Evolutionary conservation across 2,888 invertebrate species (phyloP), one percentile per base, ranked within the genome.

Genomic region (Drosophila subsilvestris): DNA sequence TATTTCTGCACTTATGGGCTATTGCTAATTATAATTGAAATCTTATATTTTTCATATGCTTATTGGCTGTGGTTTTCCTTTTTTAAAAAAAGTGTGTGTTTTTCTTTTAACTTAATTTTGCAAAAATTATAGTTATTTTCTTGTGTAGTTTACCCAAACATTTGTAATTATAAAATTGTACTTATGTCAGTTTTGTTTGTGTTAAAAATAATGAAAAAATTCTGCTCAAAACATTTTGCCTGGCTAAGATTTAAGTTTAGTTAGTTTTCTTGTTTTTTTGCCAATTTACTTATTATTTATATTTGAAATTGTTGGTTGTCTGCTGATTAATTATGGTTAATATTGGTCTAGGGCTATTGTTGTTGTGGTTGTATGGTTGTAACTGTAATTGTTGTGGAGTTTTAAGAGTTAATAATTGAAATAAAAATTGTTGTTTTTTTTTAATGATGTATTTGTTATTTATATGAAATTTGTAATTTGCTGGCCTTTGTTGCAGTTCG

Each of bases 131-230:
- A 75, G 62, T 55, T 57, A 54, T 68, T 62, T 68, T 77, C 74
- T 69, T 79, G 51, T 80, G 75, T 65, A 81, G 79, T 86, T 75
- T 66, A 72, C 50, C 71, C 61, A 74, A 73, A 78, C 70, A 44
- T 74, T 74, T 68, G 75, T 79, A 79, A 56, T 68, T 57, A 58
- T 60, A 69, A 79, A 80, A 75, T 89, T 89, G 90, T 89, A 89
- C 89, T 90, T 89, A 81, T 80, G 84, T 87, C 89, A 90, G 89
- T 89, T 79, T 74, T 79, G 54, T 71, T 63, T 73, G 55, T 71
- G 61, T 61, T 80, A 61, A 80, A 80, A 78, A 78, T 80, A 79
- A 71, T 73, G 56, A 62, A 89, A 62, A 59, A 61, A 49, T 63
- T 65, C 37, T 27, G 37, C 75, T 69, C 53, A 69, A 77, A 73